Base-by-base conservation (phyloP, 2,113 vertebrate species). In the Nerophis lumbriciformis region DNA sequence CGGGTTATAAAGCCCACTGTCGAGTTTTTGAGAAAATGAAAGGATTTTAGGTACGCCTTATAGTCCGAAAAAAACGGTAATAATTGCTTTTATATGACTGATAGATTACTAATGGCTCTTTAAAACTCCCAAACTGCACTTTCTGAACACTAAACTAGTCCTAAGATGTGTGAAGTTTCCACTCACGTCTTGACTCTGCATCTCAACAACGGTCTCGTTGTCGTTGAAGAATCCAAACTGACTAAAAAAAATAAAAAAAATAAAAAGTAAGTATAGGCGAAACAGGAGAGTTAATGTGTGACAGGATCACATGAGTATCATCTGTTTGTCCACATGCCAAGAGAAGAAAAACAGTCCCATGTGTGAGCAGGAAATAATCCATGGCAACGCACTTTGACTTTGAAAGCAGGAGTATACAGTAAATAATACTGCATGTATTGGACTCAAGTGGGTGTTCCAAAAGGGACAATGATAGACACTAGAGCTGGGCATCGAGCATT, bases 181-280 rank as follows among this genome's bases (percentile, higher is more conserved):
- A 83, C 92, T 92, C 81, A 96, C 94, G 56, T 87, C 87, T 73
- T 94, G 94, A 8, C 88, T 62, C 66, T 89, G 90, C 89, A 96
- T 94, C 63, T 95, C 92, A 50, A 90, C 69, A 28, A 96, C 93
- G 0, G 92, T 95, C 81, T 96, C 94, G 0, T 94, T 95, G 66
- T 89, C 79, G 47, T 96, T 88, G 44, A 91, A 96, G 85, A 96
- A 96, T 60, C 92, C 94, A 73, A 96, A 96, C 83, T 95, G 91
- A 76, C 94, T 96, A 78, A 37, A 86, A 66, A 81, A 36, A 48
- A n/a, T n/a, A n/a, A 36, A 55, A 37, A 14, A 8, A 35, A 54
- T 14, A 37, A 8, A 5, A 7, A 53, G 11, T 7, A 28, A 35
- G 6, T 28, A 54, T 21, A 63, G 73, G 42, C 19, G n/a, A 44